Evolutionary conservation across 1,140 invertebrate species (phyloP), one percentile per base, ranked within the genome.

Genomic region (Muscidifurax raptorellus): DNA sequence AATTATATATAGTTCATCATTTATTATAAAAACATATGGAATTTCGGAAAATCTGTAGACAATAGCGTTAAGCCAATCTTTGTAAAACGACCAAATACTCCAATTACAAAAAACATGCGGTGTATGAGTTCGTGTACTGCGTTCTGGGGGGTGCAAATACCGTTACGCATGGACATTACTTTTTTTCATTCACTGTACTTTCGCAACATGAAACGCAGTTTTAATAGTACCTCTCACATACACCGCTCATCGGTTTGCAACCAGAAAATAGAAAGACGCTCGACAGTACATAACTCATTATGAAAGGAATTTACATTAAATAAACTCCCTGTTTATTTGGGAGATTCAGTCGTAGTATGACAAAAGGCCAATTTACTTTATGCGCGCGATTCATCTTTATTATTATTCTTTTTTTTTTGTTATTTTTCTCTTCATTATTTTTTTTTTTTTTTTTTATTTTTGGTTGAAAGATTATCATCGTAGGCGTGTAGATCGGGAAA

Each of bases 181-280:
- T 82, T 71, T 88, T 81, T 87, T 86, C 71, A 84, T 84, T 80
- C 85, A 75, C 77, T 47, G 47, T 64, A 83, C 80, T 59, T n/a
- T 85, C 77, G 77, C 81, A 79, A 82, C 72, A 86, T 84, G 77
- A 84, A 85, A 81, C 78, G 52, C 83, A 81, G 59, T 80, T 84
- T 84, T 82, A 82, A 84, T 69, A 86, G 82, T 87, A 69, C 79
- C 83, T 80, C 66, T 84, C 83, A 85, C 76, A 83, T 66, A 80
- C 78, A 69, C 64, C 72, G 44, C 83, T 75, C 67, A 79, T 84
- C 77, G 72, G 74, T 85, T 85, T 52, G 89, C 86, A 87, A 88
- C 88, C 88, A 89, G 88, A 90, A 89, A 90, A 90, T 89, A 89
- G 85, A 89, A 89, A 88, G 88, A 89, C 85, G 87, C 88, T 89